Evolutionary conservation across 2,113 vertebrate genomes (phyloP).

Genomic region (Glareola pratincola): DNA sequence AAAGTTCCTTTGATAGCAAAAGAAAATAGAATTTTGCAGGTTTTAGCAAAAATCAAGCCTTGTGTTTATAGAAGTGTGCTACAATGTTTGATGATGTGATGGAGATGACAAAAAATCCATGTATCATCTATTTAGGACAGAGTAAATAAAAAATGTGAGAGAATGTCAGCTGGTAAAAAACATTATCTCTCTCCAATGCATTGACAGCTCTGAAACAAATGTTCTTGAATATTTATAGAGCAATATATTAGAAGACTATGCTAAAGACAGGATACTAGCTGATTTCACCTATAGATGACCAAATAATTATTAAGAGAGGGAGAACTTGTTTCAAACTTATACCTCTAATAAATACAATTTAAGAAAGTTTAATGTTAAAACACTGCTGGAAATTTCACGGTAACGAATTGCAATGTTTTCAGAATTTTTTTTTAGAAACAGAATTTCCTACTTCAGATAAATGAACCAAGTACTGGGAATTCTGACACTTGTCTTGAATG

Average conservation of each 20-base stretch:
- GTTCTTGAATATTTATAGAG: background rate
- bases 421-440: background rate
- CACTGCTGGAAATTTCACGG: background rate
- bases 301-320: background rate
- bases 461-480: background rate
- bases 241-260: background rate
- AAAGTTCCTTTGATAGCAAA: background rate
- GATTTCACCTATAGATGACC: background rate
- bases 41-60: background rate
- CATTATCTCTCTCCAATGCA: background rate
- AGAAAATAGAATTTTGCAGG: fast-evolving
- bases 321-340: background rate
- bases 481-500: background rate
- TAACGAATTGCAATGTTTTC: background rate
- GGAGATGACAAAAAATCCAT: background rate
- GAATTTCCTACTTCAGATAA: background rate
- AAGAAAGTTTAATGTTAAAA: background rate
- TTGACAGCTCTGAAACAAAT: background rate
- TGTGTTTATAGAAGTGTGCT: background rate
- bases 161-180: background rate
- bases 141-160: background rate
- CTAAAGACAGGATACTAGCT: background rate
- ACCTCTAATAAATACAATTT: background rate
- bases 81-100: background rate
- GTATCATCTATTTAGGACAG: background rate